Evolutionary conservation across 2,888 invertebrate species (phyloP), one percentile per base, ranked within the genome.

Genomic region (Chymomyza amoena): DNA sequence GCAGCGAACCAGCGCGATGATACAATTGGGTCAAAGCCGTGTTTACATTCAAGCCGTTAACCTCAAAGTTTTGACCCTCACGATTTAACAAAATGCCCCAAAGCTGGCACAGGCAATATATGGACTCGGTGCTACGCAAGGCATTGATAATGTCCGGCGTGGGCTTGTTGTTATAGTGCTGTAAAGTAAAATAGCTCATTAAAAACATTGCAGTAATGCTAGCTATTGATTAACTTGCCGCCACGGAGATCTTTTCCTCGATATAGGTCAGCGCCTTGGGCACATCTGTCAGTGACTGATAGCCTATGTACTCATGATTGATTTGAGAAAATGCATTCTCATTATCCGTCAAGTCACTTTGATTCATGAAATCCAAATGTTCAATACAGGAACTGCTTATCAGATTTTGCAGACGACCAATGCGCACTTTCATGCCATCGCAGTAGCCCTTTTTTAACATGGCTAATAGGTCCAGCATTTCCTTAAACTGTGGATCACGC

Each of bases 361-460:
- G 95, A 90, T 96, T 96, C 94, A 99, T 96, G 91, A 99, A 99
- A 93, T 99, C 99, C 91, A 99, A 93, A 93, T 99, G 99, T 91
- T 99, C 99, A 94, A 81, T 97, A 90, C 99, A 99, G 6, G 99
- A 98, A 82, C 99, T 98, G n/a, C 98, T 97, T 77, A 99, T 96
- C 66, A 99, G 93, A 93, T 99, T 99, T 94, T 99, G 97, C 70
- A 97, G 92, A 28, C 97, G 93, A 0, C 99, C 99, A 66, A 99
- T 96, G 75, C 99, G 94, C 61, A 99, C 98, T 93, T 99, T 97
- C 83, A 99, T 96, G 54, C 97, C 97, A 91, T 98, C 98, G 90
- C 99, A 98, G 90, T 97, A 96, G 2, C 99, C 99, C 90, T 98
- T 97, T 92, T 99, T 99, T 63, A 99, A 93, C 96, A 98, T 97